Percentiles rank a stretch among this genome's conserved stretches.
Evolutionary conservation across 2,113 vertebrate genomes (phyloP).

Genomic region (Bos indicus): DNA sequence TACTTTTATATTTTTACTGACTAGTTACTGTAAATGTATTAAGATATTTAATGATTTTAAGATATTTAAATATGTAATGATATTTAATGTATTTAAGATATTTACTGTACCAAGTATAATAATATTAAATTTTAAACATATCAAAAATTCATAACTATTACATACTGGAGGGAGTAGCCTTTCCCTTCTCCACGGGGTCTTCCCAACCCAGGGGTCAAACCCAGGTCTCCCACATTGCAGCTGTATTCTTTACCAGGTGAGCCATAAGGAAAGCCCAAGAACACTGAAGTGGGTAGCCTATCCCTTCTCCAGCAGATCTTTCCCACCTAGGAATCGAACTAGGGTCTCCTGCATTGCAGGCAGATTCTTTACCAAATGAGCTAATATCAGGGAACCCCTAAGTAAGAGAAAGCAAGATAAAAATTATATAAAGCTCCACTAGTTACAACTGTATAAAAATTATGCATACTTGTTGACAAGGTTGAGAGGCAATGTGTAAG

Average conservation of each 20-base stretch:
- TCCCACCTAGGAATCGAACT: not conserved
- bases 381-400: not conserved
- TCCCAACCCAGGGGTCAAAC: not conserved
- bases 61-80: not conserved
- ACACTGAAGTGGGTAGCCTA: not conserved
- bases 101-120: not conserved
- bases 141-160: not conserved
- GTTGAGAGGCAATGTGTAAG: not conserved
- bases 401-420: not conserved
- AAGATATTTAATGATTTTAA: not conserved
- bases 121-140: not conserved
- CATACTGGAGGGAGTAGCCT: not conserved
- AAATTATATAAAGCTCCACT: not conserved
- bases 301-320: not conserved
- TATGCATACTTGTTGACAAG: not conserved
- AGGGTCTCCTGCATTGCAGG: not conserved
- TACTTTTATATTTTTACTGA: not conserved
- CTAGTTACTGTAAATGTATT: not conserved
- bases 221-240: not conserved
- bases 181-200: not conserved
- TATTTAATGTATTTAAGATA: no score
- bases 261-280: not conserved
- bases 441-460: not conserved
- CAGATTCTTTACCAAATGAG: not conserved
- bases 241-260: not conserved